Evolutionary conservation across 2,888 invertebrate species (phyloP), one percentile per base, ranked within the genome.

Genomic region (Caenorhabditis plicata): DNA sequence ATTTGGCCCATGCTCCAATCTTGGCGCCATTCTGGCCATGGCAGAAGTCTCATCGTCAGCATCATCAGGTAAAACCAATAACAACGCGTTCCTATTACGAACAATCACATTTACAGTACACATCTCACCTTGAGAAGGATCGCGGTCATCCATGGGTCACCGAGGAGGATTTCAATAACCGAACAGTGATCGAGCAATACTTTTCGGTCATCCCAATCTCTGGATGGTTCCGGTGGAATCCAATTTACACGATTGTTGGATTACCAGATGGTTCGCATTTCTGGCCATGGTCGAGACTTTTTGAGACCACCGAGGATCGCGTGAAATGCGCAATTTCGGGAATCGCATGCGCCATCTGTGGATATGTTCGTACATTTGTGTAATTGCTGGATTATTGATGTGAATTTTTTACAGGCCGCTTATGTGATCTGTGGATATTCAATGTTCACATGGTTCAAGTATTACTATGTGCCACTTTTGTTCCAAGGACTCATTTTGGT

Each of bases 211-310:
- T 78, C 31, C 78, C 78, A 29, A 38, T 78, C 31, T 75, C 74
- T 42, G 78, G 75, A 44, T 70, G 78, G 67, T 45, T 78, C 52
- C 71, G 77, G 58, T 79, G 79, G 79, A 73, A 72, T 45, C 77
- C 78, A 13, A 67, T 79, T 29, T 79, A 79, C 61, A 79, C 79
- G 0, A 46, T 77, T 19, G 56, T 72, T 44, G 79, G 79, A 19
- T 64, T 79, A n/a, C 77, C 79, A 23, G 79, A 79, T 42, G 79
- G 79, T 32, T 73, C 73, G 11, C 79, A 79, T 48, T 80, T 78
- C 66, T 78, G 73, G 75, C 79, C 79, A 35, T 68, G 60, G 58
- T 74, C 73, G 4, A 47, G 55, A 29, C 63, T 78, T 8, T 78
- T 78, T 66, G 68, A 64, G 44, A 77, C 63, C 50, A 77, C 61